phyloP scores from a whole-genome alignment of 2,888 invertebrate genomes.

The Toxonevra muliebris region DNA sequence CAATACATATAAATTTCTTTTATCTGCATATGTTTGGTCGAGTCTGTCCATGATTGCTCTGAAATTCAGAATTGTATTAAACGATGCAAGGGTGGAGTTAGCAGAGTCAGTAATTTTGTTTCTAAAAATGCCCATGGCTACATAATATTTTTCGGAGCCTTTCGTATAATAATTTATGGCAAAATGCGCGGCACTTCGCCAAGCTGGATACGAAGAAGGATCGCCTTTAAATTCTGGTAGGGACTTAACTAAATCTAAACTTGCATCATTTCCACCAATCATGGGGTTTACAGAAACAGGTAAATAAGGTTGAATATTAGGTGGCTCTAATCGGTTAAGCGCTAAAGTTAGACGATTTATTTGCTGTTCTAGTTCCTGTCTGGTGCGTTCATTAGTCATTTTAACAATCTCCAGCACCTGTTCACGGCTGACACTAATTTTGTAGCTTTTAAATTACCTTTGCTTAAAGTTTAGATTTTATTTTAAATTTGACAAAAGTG shows the following conservation, averaged over 20 bases:
- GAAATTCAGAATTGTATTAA: slow-evolving; percentile 14
- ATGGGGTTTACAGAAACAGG: slow-evolving; percentile 24
- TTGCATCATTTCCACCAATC: slow-evolving; percentile 18
- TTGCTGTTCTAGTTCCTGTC: slow-evolving; percentile 10
- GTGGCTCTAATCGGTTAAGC: slow-evolving; percentile 23
- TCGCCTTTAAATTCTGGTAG: slow-evolving; percentile 20
- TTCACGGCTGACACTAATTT: slow-evolving; percentile 18
- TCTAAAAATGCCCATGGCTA: slow-evolving; percentile 16
- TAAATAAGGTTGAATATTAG: slow-evolving; percentile 17
- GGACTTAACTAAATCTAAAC: slow-evolving; percentile 16
- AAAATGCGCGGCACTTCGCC: slow-evolving; percentile 22
- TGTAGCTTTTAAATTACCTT: slow-evolving; percentile 5
- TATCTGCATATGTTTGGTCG: slow-evolving; percentile 27
- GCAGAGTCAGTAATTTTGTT: slow-evolving; percentile 16
- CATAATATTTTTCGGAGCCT: slow-evolving; percentile 26
- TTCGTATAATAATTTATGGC: slow-evolving; percentile 12
- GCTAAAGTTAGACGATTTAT: slow-evolving; percentile 21
- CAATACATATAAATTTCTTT: slow-evolving; percentile 21
- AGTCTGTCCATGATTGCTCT: slow-evolving; percentile 12
- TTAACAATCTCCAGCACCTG: slow-evolving; percentile 19
- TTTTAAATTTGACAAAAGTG: too few relatives aligned
- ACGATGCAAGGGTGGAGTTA: slow-evolving; percentile 15
- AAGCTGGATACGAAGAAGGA: slow-evolving; percentile 18
- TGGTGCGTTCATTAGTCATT: slow-evolving; percentile 10
- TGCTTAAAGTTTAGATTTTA: not conserved